Percentiles rank a stretch among this genome's conserved stretches.
Evolutionary conservation across 2,888 invertebrate species (phyloP).

Genomic region (Ferdinandea cuprea): DNA sequence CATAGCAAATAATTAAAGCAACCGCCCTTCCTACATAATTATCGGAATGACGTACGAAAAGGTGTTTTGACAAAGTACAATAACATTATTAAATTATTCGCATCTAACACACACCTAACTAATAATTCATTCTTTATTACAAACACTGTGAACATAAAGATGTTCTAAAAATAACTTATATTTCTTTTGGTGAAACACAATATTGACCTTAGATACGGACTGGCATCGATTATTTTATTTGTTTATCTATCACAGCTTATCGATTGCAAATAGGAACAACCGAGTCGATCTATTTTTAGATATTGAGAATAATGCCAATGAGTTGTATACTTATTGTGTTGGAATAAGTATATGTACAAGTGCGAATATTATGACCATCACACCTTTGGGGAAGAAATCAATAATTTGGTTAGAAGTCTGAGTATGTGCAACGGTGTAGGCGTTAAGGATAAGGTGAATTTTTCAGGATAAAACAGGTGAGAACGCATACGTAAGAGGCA

Average conservation of each 20-base stretch:
- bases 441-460: too few species aligned
- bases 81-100: too few species aligned
- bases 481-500: too few species aligned
- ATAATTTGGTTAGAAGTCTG: too few species aligned
- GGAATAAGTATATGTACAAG: neutral
- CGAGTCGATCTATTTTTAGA: neutral
- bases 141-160: conserved; percentile 1
- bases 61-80: too few species aligned
- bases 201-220: conserved; percentile 23
- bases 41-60: too few species aligned
- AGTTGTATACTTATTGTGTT: neutral
- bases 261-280: conserved; percentile 9
- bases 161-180: conserved; percentile 20
- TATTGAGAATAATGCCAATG: neutral
- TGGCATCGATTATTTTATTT: neutral
- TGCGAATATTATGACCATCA: neutral
- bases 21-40: too few species aligned
- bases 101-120: neutral
- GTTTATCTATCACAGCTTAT: conserved; percentile 20
- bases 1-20: too few species aligned
- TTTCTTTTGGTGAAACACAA: neutral
- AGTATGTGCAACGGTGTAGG: too few species aligned
- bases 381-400: too few species aligned
- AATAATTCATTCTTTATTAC: neutral
- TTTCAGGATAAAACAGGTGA: too few species aligned